A percentile compares a stretch with the other conserved stretches of the same genome.
These are phyloP conservation scores for Cyanistes caeruleus DNA, from an alignment of 2,113 vertebrate genomes.

Conservation along the genomic window DNA sequence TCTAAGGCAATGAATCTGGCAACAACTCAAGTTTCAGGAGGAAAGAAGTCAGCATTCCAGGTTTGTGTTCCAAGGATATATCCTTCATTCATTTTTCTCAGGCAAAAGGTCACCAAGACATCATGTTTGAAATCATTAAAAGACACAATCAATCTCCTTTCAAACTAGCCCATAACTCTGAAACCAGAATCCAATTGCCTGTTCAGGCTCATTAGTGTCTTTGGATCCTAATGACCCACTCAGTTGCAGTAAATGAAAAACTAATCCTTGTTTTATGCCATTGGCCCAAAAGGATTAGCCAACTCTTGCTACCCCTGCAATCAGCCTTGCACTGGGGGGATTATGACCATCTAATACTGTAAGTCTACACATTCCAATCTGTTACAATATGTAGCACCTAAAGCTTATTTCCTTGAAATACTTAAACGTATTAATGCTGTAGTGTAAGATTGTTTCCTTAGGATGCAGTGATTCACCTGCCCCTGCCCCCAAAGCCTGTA, in stretches of 20 bases:
- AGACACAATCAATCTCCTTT: slow-evolving; percentile 25
- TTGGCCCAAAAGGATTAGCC: slow-evolving; percentile 67
- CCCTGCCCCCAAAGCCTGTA: background rate
- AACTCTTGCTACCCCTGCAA: slow-evolving; percentile 63
- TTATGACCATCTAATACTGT: slow-evolving; percentile 65
- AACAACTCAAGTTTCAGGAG: slow-evolving; percentile 30
- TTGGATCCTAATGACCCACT: slow-evolving; percentile 70
- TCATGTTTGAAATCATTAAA: slow-evolving; percentile 32
- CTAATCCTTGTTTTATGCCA: slow-evolving; percentile 73
- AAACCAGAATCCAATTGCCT: slow-evolving; percentile 68
- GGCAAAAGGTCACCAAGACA: slow-evolving; percentile 4
- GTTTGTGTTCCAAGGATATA: slow-evolving; percentile 12
- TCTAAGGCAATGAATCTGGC: slow-evolving; percentile 69
- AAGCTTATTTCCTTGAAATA: slow-evolving; percentile 62
- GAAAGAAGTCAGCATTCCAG: slow-evolving; percentile 50
- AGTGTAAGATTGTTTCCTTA: slow-evolving; percentile 35
- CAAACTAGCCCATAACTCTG: slow-evolving; percentile 33
- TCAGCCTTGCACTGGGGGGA: slow-evolving; percentile 42
- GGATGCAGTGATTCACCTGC: background rate
- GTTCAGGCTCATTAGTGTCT: slow-evolving; percentile 69
- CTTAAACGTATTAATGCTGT: slow-evolving; percentile 41
- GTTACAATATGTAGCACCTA: slow-evolving; percentile 67
- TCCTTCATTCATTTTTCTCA: slow-evolving; percentile 1
- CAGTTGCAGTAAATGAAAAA: slow-evolving; percentile 71
- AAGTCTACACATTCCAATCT: slow-evolving; percentile 71